A percentile compares a stretch with the other conserved stretches of the same genome.
Conservation (phyloP, 2,888 invertebrate species). For the Hemithea aestivaria region DNA sequence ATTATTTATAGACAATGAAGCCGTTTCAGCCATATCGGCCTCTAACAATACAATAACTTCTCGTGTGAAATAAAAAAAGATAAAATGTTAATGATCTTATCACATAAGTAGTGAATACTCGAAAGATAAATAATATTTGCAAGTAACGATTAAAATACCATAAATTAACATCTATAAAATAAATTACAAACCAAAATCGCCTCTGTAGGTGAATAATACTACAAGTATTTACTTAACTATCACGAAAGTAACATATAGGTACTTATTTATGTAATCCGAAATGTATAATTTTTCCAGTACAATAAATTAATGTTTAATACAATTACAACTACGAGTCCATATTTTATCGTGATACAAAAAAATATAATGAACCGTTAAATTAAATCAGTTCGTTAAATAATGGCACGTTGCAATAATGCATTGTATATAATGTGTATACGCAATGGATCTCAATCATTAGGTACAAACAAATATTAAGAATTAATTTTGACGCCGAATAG, state of each 20-base stretch:
- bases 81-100: conserved; percentile 44
- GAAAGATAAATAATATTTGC: conserved; percentile 29
- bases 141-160: conserved; percentile 46
- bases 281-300: conserved; percentile 61
- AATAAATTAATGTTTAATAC: conserved; percentile 52
- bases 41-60: too few relatives aligned
- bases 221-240: conserved; percentile 70
- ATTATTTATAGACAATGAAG: too few relatives aligned
- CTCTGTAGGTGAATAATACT: conserved; percentile 60
- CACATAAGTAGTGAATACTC: conserved; percentile 42
- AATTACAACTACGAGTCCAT: conserved; percentile 57
- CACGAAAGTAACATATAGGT: conserved; percentile 71
- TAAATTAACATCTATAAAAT: conserved; percentile 37
- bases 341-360: conserved; percentile 54
- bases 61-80: conserved; percentile 24
- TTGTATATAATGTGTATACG: too few relatives aligned
- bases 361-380: conserved; percentile 48
- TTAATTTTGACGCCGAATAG: conserved; percentile 74
- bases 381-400: conserved; percentile 64
- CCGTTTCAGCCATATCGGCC: too few relatives aligned
- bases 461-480: conserved; percentile 43
- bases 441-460: conserved; percentile 50
- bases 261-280: conserved; percentile 65
- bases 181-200: conserved; percentile 62
- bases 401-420: conserved; percentile 74